Conservation (phyloP, 2,113 vertebrate genomes). For the Chloroceryle aenea region DNA sequence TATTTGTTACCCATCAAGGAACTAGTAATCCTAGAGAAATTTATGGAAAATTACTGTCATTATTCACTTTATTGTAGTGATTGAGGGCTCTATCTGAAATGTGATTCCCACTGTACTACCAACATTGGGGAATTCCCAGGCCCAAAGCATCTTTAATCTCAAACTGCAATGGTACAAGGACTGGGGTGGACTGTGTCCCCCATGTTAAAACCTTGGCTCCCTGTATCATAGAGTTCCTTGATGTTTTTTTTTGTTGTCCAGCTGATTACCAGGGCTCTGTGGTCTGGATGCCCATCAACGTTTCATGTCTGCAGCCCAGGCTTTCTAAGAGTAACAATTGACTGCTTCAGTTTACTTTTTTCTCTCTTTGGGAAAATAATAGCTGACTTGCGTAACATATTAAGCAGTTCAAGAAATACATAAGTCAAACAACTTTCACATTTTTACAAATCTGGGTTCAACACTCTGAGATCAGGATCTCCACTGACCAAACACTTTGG, state of each 20-base stretch:
- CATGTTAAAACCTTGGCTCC: not conserved
- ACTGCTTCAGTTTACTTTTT: not conserved
- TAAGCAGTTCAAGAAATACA: rapidly evolving
- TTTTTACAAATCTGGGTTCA: not conserved
- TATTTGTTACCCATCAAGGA: not conserved
- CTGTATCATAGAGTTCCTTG: rapidly evolving
- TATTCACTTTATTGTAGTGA: not conserved
- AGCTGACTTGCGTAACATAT: not conserved
- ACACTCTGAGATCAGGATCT: not conserved
- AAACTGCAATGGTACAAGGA: not conserved
- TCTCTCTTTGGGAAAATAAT: not conserved
- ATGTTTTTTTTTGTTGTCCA: no score
- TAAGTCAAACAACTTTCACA: not conserved
- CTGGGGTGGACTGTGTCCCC: not conserved
- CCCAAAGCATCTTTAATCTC: not conserved
- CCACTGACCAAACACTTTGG: not conserved
- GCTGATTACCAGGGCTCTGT: not conserved
- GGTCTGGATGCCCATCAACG: not conserved
- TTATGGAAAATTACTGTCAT: not conserved
- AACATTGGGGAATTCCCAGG: not conserved
- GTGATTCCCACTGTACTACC: not conserved
- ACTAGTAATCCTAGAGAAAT: not conserved
- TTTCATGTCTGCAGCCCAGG: not conserved
- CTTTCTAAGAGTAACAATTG: not conserved
- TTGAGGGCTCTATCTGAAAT: not conserved